Percentiles rank a stretch among this genome's conserved stretches.
Evolutionary conservation across 2,888 invertebrate genomes (phyloP).

Genomic region (Clunio marinus): DNA sequence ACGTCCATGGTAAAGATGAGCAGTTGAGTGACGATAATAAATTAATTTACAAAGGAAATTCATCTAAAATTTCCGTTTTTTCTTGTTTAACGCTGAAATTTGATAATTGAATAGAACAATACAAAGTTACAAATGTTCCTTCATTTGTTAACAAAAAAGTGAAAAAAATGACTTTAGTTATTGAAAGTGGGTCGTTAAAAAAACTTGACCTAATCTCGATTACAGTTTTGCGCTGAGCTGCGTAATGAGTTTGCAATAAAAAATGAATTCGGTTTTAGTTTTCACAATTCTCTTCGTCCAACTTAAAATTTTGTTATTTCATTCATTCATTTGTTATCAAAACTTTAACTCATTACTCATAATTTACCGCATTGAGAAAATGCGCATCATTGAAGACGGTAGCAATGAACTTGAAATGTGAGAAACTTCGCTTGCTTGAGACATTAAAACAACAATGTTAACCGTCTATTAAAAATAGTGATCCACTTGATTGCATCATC

Average conservation of each 20-base stretch:
- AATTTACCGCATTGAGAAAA: background rate
- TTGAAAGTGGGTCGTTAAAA: background rate
- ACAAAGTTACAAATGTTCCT: background rate
- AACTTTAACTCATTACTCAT: background rate
- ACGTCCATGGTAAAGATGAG: too few relatives aligned
- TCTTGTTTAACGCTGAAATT: background rate
- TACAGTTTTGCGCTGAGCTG: too few relatives aligned
- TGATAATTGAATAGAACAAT: too few relatives aligned
- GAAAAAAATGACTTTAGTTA: too few relatives aligned
- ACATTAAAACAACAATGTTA: background rate
- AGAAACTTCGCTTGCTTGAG: background rate
- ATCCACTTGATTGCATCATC: slow-evolving; percentile 6
- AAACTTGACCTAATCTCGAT: slow-evolving; percentile 9
- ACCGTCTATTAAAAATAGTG: too few relatives aligned
- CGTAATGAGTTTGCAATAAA: background rate
- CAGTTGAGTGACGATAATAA: background rate
- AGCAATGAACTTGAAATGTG: slow-evolving; percentile 37
- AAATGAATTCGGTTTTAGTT: background rate
- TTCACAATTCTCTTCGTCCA: background rate
- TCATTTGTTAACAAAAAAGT: too few relatives aligned
- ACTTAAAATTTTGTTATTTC: background rate
- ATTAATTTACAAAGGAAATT: background rate
- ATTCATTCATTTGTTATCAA: background rate
- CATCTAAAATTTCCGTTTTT: background rate
- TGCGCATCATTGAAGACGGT: background rate